A percentile compares a stretch with the other conserved stretches of the same genome.
Conservation (phyloP, 2,113 vertebrate species). For the Anolis sagrei region DNA sequence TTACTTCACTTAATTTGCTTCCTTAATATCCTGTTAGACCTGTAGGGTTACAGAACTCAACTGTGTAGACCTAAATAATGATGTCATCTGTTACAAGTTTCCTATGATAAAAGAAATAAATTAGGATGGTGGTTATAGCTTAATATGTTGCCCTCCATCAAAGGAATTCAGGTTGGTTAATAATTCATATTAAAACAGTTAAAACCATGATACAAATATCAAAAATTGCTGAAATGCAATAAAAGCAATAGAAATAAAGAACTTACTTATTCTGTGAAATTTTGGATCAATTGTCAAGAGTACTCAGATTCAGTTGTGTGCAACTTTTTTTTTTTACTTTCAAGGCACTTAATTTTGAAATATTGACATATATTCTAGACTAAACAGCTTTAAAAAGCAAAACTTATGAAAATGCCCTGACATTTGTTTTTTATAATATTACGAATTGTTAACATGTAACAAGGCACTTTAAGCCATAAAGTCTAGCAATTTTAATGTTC, state of each 20-base stretch:
- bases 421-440: conserved; percentile 42
- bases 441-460: conserved; percentile 19
- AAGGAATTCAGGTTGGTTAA: no score
- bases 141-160: no score
- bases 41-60: no score
- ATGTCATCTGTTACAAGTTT: background rate
- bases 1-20: background rate
- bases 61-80: background rate
- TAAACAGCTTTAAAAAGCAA: conserved; percentile 38
- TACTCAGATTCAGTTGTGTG: background rate
- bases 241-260: no score
- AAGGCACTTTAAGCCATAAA: conserved; percentile 33
- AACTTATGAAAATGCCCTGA: conserved; percentile 28
- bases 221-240: no score
- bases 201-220: no score
- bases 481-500: background rate
- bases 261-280: no score
- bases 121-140: no score
- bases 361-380: background rate
- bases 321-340: background rate
- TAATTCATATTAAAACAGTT: no score
- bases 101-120: background rate
- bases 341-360: background rate
- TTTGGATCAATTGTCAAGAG: background rate
- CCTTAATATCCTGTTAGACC: background rate